Evolutionary conservation across 1,140 invertebrate species (phyloP).

Genomic region (Dryas iulia): DNA sequence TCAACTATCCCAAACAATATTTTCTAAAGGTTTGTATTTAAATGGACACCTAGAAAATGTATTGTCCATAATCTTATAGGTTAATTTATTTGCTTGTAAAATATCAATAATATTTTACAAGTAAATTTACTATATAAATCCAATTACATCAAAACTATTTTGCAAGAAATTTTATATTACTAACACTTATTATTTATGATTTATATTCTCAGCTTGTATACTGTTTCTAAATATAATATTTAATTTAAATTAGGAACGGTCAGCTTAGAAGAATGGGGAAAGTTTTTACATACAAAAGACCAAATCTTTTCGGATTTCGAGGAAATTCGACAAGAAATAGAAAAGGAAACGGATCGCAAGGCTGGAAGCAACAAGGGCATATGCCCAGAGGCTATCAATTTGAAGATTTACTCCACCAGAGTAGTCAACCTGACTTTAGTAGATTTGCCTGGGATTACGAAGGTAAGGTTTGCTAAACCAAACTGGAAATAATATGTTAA

Average conservation of each 20-base stretch:
- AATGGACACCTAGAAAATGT: conserved; percentile 31
- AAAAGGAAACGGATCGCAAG: conserved; percentile 94
- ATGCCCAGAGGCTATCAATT: conserved; percentile 95
- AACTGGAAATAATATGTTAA: too few species aligned
- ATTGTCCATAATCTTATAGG: conserved; percentile 14
- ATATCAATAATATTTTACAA: too few species aligned
- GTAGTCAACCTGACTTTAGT: conserved; percentile 99
- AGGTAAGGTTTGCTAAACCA: conserved; percentile 81
- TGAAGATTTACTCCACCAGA: conserved; percentile 96
- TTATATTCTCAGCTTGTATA: too few species aligned
- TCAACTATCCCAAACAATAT: conserved; percentile 58
- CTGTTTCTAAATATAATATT: too few species aligned
- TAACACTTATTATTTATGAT: background rate
- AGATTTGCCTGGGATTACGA: conserved; percentile 99
- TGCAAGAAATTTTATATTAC: background rate
- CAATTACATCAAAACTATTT: background rate
- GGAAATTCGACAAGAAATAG: conserved; percentile 95
- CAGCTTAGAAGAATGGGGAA: conserved; percentile 96
- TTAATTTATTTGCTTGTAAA: background rate
- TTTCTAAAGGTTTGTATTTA: conserved; percentile 54
- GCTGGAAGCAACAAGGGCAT: conserved; percentile 98
- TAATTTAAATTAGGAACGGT: conserved; percentile 84
- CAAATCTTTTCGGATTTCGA: conserved; percentile 96
- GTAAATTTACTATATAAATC: too few species aligned
- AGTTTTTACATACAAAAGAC: conserved; percentile 96